Conservation (phyloP, 2,113 vertebrate species). For the Cyphomyrus plagiostoma region DNA sequence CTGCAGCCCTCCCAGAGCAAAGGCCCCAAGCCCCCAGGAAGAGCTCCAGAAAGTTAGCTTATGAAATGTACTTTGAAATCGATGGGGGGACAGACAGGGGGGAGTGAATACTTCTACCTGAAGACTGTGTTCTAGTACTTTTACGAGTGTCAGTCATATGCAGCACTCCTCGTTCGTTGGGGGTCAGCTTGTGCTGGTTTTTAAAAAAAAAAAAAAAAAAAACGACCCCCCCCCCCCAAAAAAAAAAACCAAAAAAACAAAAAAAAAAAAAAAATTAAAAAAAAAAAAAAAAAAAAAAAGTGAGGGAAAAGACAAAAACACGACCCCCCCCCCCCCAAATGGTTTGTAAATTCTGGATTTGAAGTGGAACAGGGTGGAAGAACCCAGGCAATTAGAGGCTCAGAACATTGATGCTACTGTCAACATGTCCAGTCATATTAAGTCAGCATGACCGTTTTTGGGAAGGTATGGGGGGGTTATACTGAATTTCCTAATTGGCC, state of each 20-base stretch:
- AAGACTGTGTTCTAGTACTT: neutral
- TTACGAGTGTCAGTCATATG: neutral
- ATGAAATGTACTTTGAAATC: neutral
- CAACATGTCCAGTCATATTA: neutral
- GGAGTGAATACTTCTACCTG: neutral
- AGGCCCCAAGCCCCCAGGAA: neutral
- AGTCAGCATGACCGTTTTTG: neutral
- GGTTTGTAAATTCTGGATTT: neutral
- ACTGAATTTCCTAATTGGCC: neutral
- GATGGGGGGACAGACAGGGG: neutral
- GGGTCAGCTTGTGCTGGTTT: neutral
- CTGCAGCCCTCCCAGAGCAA: neutral
- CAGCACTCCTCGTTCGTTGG: neutral
- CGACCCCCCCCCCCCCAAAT: neutral
- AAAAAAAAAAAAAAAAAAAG: too few relatives aligned
- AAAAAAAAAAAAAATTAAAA: too few relatives aligned
- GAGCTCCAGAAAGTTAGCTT: neutral
- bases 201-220: too few relatives aligned
- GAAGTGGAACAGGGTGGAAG: neutral
- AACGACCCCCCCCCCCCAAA: neutral
- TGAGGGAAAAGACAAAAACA: too few relatives aligned
- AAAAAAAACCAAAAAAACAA: too few relatives aligned
- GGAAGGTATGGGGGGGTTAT: neutral
- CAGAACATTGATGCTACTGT: neutral
- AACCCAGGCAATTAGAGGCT: neutral